A percentile compares a stretch with the other conserved stretches of the same genome.
phyloP scores from a whole-genome alignment of 2,797 vertebrate genomes.

The Intellagama lesueurii region DNA sequence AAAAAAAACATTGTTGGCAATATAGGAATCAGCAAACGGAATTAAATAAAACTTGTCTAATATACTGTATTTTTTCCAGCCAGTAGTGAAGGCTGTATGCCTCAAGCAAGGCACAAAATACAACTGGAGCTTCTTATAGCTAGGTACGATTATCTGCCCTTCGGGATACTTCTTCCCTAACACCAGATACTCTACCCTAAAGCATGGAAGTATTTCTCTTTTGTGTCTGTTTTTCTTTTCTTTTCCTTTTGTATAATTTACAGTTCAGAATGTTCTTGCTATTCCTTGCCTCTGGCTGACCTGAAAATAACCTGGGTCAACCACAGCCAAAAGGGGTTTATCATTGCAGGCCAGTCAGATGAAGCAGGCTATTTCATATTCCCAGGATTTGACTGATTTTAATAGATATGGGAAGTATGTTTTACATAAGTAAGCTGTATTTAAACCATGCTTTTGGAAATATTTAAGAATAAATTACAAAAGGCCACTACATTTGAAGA shows the following conservation, averaged over 20 bases:
- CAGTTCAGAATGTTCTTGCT: constrained; percentile 17
- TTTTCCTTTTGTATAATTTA: constrained; percentile 10
- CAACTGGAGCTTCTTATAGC: constrained; percentile 17
- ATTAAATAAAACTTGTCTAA: constrained; percentile 17
- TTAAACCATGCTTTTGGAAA: not conserved
- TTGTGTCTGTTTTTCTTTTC: not conserved
- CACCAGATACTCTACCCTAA: constrained; percentile 11
- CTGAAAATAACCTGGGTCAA: constrained; percentile 27
- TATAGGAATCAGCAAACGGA: not conserved
- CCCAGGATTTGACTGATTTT: not conserved
- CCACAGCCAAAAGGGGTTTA: not conserved
- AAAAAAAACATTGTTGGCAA: not conserved
- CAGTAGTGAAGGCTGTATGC: not conserved
- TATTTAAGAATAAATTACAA: not conserved
- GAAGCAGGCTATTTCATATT: not conserved
- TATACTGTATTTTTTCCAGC: constrained; percentile 13
- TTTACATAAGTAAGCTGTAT: not conserved
- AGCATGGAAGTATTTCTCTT: constrained; percentile 16
- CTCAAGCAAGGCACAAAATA: constrained; percentile 8
- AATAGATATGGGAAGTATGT: not conserved
- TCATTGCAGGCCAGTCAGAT: not conserved
- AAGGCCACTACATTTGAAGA: not conserved
- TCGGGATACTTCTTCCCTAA: constrained; percentile 20
- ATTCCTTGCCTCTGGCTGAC: constrained; percentile 19
- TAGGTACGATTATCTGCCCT: constrained; percentile 5